Conservation (phyloP, 2,113 vertebrate species). For the western clawed frog (Xenopus tropicalis) region DNA sequence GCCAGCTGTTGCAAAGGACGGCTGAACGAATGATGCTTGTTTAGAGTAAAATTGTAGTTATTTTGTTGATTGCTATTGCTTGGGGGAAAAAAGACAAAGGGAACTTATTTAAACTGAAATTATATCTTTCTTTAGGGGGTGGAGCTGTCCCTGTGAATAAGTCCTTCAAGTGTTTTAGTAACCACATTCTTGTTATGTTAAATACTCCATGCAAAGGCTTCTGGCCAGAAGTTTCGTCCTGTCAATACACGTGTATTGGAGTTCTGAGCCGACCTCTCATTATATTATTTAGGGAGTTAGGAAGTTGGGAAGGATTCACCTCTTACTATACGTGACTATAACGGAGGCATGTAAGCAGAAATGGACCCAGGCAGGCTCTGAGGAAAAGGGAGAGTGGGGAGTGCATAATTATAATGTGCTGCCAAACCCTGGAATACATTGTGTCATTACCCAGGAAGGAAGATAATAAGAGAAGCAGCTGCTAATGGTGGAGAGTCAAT, state of each 20-base stretch:
- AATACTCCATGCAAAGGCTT: conserved; percentile 3
- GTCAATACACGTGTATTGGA: conserved; percentile 2
- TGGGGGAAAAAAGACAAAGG: conserved; percentile 37
- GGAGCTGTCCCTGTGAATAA: conserved; percentile 32
- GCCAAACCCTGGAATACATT: conserved; percentile 26
- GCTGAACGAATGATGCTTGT: conserved; percentile 30
- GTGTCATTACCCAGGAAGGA: conserved; percentile 20
- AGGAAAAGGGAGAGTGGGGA: conserved; percentile 31
- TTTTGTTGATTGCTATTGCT: conserved; percentile 42
- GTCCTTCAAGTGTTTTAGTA: conserved; percentile 13
- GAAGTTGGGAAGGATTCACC: conserved; percentile 15
- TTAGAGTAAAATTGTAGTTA: conserved; percentile 45
- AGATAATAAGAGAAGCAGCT: conserved; percentile 44
- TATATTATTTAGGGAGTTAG: not conserved
- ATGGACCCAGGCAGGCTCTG: conserved; percentile 25
- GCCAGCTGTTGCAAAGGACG: conserved; percentile 36
- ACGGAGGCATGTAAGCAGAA: not conserved
- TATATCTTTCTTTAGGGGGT: conserved; percentile 38
- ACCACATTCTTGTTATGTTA: conserved; percentile 12
- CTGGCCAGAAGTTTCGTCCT: not conserved
- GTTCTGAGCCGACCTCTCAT: not conserved
- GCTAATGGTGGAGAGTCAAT: conserved; percentile 39
- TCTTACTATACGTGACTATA: conserved; percentile 22
- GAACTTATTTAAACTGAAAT: conserved; percentile 41
- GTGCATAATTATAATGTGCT: conserved; percentile 41